Conservation (phyloP, 2,113 vertebrate genomes). For the Amblyopsis rosae region DNA sequence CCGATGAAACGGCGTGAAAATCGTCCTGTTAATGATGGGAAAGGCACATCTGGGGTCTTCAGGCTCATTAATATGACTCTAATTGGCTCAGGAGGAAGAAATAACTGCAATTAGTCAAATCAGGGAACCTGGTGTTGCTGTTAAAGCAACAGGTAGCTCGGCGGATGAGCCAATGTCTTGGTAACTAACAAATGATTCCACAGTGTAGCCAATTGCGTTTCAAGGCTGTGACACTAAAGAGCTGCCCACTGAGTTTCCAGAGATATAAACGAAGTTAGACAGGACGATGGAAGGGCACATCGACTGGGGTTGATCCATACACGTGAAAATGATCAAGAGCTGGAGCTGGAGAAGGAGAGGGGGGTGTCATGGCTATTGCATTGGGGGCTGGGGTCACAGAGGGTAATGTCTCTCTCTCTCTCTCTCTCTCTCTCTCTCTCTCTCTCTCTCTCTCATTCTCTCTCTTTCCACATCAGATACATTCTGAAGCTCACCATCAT, state of each 20-base stretch:
- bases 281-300: not conserved
- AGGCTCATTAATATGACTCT: slow-evolving; percentile 40
- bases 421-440: not conserved
- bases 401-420: slow-evolving; percentile 16
- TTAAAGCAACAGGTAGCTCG: slow-evolving; percentile 10
- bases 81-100: slow-evolving; percentile 48
- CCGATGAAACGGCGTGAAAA: slow-evolving; percentile 6
- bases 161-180: slow-evolving; percentile 14
- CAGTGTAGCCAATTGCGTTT: not conserved
- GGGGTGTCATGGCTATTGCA: slow-evolving; percentile 19
- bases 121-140: slow-evolving; percentile 39
- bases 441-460: not conserved
- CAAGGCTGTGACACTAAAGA: not conserved
- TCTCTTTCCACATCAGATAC: not conserved
- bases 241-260: not conserved
- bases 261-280: not conserved
- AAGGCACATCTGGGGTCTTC: slow-evolving; percentile 44
- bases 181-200: slow-evolving; percentile 22
- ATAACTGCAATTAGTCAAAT: slow-evolving; percentile 57
- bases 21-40: slow-evolving; percentile 43
- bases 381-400: slow-evolving; percentile 42
- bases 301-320: not conserved
- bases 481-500: not conserved
- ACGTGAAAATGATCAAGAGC: too few species aligned
- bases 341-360: not conserved